phyloP scores from a whole-genome alignment of 2,797 vertebrate genomes.

The Micromesistius poutassou region DNA sequence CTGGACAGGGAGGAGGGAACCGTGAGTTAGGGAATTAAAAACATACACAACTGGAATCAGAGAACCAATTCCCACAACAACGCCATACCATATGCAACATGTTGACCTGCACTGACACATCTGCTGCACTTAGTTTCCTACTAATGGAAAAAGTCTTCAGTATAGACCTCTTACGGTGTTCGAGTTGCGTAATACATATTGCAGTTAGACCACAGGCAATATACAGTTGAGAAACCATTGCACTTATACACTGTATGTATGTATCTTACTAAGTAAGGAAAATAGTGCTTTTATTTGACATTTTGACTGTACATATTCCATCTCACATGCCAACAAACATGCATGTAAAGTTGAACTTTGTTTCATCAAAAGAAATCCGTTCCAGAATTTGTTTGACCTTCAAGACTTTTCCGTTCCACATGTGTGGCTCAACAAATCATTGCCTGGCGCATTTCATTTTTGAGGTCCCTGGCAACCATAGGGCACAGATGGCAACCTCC shows the following conservation, averaged over 20 bases:
- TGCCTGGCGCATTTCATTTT: conserved; percentile 8
- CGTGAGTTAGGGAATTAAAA: too few relatives aligned
- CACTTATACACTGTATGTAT: not conserved
- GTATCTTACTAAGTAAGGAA: not conserved
- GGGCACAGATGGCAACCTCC: not conserved
- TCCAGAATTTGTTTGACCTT: conserved; percentile 17
- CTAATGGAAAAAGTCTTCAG: not conserved
- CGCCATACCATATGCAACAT: not conserved
- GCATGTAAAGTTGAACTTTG: not conserved
- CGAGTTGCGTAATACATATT: not conserved
- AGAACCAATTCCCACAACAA: not conserved
- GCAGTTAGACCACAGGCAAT: not conserved
- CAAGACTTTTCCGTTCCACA: conserved; percentile 7
- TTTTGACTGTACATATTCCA: conserved; percentile 3
- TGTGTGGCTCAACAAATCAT: conserved; percentile 15
- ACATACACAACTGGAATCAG: not conserved
- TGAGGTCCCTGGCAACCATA: conserved; percentile 14
- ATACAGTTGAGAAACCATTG: not conserved
- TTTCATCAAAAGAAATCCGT: not conserved
- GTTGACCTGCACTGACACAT: not conserved
- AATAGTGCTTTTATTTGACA: not conserved
- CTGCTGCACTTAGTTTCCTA: not conserved
- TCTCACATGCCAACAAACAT: conserved; percentile 17
- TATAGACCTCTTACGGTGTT: not conserved
- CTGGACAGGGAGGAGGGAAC: too few relatives aligned